Conservation (phyloP, 2,113 vertebrate species). For the Amblyopsis rosae region DNA sequence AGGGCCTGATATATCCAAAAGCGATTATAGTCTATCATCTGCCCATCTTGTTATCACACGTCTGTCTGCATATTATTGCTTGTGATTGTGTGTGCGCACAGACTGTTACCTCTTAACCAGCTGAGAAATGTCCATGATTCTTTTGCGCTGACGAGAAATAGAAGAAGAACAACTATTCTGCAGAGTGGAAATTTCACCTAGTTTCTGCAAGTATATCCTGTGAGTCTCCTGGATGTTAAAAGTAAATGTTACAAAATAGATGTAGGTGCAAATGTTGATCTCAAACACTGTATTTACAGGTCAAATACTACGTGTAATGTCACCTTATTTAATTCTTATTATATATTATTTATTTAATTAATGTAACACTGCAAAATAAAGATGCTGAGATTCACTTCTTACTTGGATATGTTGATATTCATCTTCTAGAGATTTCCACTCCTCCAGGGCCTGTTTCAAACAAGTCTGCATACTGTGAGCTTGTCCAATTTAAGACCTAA, state of each 20-base stretch:
- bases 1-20: no score
- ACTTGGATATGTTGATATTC: constrained; percentile 89
- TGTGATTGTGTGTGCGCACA: background rate
- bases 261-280: background rate
- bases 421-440: constrained; percentile 85
- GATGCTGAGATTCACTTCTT: constrained; percentile 29
- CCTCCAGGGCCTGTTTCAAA: constrained; percentile 70
- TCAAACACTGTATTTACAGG: background rate
- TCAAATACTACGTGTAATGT: background rate
- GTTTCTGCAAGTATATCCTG: constrained; percentile 85
- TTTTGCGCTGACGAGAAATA: constrained; percentile 81
- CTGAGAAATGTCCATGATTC: constrained; percentile 79
- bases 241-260: background rate
- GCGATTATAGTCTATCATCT: no score
- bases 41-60: no score
- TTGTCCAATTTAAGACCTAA: background rate
- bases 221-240: constrained; percentile 82
- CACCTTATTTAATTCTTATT: background rate
- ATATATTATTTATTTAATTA: background rate
- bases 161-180: constrained; percentile 83
- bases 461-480: constrained; percentile 50
- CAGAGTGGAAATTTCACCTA: constrained; percentile 89
- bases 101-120: constrained; percentile 76
- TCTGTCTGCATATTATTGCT: background rate
- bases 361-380: background rate